phyloP scores from a whole-genome alignment of 1,140 invertebrate species.

The Monochamus saltuarius region DNA sequence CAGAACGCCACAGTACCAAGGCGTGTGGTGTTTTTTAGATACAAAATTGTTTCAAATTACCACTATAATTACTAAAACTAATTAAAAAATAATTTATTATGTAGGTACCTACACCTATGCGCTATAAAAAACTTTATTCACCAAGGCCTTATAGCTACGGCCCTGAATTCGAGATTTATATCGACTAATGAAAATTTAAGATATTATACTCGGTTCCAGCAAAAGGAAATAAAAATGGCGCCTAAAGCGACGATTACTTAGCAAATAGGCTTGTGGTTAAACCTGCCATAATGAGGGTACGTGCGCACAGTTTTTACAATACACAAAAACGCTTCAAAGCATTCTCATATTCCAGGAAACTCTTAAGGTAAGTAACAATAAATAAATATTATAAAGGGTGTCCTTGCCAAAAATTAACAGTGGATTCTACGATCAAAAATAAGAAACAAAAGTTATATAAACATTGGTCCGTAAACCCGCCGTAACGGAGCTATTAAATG shows the following conservation, averaged over 20 bases:
- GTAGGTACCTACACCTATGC: background rate
- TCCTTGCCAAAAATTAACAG: no score
- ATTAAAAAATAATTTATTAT: background rate
- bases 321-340: no score
- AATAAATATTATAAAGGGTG: no score
- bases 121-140: background rate
- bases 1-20: no score
- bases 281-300: conserved; percentile 16
- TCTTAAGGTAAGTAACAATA: no score
- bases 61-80: background rate
- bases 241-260: conserved; percentile 4
- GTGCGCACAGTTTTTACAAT: no score
- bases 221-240: background rate
- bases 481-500: no score
- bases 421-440: no score
- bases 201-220: conserved; percentile 10
- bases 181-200: conserved; percentile 10
- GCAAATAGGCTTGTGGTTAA: conserved; percentile 3
- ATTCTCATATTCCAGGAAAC: no score
- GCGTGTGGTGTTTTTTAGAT: background rate
- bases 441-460: no score
- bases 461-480: no score
- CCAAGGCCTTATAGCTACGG: background rate
- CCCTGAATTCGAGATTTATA: background rate
- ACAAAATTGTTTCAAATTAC: background rate